These are phyloP conservation scores for Malaclemys terrapin DNA, from an alignment of 2,113 vertebrate species.

Conservation along the genomic window DNA sequence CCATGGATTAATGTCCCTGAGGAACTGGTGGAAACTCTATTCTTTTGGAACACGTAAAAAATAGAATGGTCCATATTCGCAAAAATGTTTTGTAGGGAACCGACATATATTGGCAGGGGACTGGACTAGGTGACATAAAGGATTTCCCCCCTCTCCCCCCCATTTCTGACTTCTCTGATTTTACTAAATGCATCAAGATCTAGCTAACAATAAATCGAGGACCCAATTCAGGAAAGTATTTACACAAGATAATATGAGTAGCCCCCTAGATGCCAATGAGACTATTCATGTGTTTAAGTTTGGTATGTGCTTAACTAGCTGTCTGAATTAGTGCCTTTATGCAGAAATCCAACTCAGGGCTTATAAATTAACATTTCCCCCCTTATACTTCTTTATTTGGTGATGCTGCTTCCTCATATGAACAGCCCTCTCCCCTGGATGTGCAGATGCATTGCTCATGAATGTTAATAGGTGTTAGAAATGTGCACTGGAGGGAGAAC, in stretches of 20 bases:
- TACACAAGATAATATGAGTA: neutral
- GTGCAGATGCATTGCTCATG: slow-evolving; percentile 38
- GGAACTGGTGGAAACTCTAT: neutral
- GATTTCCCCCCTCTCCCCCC: neutral
- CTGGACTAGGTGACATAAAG: neutral
- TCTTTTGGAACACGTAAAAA: neutral
- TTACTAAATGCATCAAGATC: neutral
- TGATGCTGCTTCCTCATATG: neutral
- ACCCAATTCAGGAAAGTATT: neutral
- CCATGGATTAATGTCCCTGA: neutral
- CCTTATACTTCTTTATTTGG: neutral
- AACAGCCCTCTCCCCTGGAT: slow-evolving; percentile 25
- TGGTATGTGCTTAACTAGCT: neutral
- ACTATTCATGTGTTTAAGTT: neutral
- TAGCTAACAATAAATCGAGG: neutral
- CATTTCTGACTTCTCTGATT: neutral
- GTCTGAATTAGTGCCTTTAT: neutral
- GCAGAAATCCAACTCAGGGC: neutral
- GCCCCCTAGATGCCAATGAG: neutral
- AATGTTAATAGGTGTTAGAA: slow-evolving; percentile 61
- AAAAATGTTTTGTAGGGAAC: neutral
- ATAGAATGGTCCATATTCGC: neutral
- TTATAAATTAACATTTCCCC: slow-evolving; percentile 48
- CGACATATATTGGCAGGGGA: neutral
- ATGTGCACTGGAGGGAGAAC: slow-evolving; percentile 15